phyloP scores from a whole-genome alignment of 1,140 invertebrate genomes.

The Bombus ignitus region DNA sequence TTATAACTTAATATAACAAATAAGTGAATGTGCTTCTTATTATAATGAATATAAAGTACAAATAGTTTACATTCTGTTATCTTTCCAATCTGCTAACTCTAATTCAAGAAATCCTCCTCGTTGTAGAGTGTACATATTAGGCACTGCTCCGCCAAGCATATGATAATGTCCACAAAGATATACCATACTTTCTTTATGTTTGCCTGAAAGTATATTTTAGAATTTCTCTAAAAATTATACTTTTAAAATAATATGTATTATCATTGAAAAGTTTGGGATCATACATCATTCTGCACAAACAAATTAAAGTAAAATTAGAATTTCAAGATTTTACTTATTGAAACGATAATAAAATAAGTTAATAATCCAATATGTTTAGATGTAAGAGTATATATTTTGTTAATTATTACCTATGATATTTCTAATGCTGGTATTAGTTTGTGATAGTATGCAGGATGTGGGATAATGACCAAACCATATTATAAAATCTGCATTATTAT shows the following conservation, averaged over 20 bases:
- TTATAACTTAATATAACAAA: not conserved
- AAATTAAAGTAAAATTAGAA: not conserved
- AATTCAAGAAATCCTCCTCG: constrained; percentile 93
- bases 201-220: constrained; percentile 69
- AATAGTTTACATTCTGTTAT: constrained; percentile 89
- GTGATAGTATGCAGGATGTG: constrained; percentile 91
- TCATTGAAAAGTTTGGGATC: not conserved
- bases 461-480: constrained; percentile 97
- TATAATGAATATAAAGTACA: not conserved
- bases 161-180: constrained; percentile 98
- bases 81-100: constrained; percentile 97
- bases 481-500: constrained; percentile 84
- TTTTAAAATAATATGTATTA: not conserved
- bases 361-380: not conserved
- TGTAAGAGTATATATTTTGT: not conserved
- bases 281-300: not conserved
- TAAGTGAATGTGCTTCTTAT: not conserved
- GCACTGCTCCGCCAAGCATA: constrained; percentile 89
- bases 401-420: constrained; percentile 82
- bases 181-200: constrained; percentile 83
- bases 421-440: constrained; percentile 84
- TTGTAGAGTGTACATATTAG: constrained; percentile 94
- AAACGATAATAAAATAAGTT: not conserved
- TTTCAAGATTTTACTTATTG: not conserved
- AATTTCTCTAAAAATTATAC: not conserved